Evolutionary conservation across 92 coral and sea anemone species (phyloP).

Genomic region (Epizoanthus fatuus): DNA sequence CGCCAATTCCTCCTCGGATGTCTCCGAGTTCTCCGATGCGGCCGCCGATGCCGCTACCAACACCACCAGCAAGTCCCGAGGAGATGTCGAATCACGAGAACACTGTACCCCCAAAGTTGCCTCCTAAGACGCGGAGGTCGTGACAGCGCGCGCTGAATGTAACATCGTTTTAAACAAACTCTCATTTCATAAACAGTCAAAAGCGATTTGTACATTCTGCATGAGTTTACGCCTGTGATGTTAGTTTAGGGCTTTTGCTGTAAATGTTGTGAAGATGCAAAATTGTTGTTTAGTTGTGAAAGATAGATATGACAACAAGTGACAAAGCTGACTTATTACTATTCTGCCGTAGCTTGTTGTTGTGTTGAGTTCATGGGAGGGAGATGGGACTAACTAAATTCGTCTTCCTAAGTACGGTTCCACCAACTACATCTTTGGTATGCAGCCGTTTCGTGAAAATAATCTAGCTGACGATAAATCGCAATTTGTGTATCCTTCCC

Average conservation of each 20-base stretch:
- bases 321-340: conserved; percentile 6
- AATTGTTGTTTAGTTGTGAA: conserved; percentile 14
- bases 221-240: neutral
- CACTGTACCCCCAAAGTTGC: conserved; percentile 37
- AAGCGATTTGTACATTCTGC: neutral
- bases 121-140: conserved; percentile 32
- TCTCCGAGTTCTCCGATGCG: conserved; percentile 55
- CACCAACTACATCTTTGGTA: too few species aligned
- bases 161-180: neutral
- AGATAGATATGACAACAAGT: neutral
- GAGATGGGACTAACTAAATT: too few species aligned
- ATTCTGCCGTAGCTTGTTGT: conserved; percentile 1
- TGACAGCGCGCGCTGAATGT: neutral
- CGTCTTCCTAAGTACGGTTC: too few species aligned
- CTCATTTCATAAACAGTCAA: too few species aligned
- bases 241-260: neutral
- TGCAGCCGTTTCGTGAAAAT: too few species aligned
- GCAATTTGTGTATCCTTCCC: too few species aligned
- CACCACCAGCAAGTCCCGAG: neutral
- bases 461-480: too few species aligned
- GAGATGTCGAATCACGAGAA: conserved; percentile 15
- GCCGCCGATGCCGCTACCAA: conserved; percentile 42
- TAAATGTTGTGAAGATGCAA: conserved; percentile 2
- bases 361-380: neutral
- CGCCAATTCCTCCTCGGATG: conserved; percentile 87